Evolutionary conservation across 2,113 vertebrate genomes (phyloP), one percentile per base, ranked within the genome.

Genomic region (Brienomyrus brachyistius): DNA sequence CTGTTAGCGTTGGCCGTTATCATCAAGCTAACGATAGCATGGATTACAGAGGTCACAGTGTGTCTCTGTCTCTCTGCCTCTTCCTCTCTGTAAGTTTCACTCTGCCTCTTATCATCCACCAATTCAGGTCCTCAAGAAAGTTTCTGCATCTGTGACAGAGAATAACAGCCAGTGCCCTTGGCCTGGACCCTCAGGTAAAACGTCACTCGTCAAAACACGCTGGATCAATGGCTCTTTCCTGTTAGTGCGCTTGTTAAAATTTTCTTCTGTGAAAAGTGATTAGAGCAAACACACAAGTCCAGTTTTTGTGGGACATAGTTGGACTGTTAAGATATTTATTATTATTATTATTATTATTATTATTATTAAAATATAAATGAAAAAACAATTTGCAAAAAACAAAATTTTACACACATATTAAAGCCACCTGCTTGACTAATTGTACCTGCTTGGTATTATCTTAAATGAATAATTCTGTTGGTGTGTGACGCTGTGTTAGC

Each of bases 81-180:
- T 70, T 27, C 54, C 19, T 84, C 35, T 66, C 77, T 90, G 88
- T 92, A 89, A 91, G 88, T 88, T 89, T 94, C 84, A 91, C 84
- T 90, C 7, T 88, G 90, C 43, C 84, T 87, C 90, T 93, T 95
- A 87, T 92, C 87, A 54, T 95, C 87, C 94, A 89, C 85, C 92
- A 84, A 87, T 91, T 89, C 88, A 96, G 96, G 96, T 95, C 96
- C 85, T 96, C 96, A 50, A 95, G 96, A 95, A 96, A 96, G 95
- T 96, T 96, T 92, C 95, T 96, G 90, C 96, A 96, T 92, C 96
- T 96, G 96, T 96, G 95, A 96, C 95, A 93, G 92, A 91, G 91
- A 89, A 89, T 92, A 90, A 90, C 86, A 56, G 90, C 92, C 92
- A 83, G 85, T 93, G 90, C 91, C 92, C 92, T 91, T 91, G 92